A percentile compares a stretch with the other conserved stretches of the same genome.
Evolutionary conservation across 2,888 invertebrate species (phyloP).

Genomic region (Aporophyla nigra): DNA sequence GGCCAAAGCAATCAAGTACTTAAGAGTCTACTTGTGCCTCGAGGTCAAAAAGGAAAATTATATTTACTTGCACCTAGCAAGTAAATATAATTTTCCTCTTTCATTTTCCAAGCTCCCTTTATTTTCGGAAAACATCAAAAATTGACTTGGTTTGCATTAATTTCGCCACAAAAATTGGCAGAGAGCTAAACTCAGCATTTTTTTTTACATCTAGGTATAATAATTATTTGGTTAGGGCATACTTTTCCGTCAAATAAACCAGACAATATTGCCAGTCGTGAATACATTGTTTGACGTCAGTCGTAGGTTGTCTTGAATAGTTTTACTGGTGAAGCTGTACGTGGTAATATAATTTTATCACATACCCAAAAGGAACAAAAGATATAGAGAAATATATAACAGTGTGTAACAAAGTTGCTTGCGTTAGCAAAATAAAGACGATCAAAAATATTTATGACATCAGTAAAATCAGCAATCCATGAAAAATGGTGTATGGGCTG

Average conservation of each 20-base stretch:
- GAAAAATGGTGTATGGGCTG: conserved; percentile 40
- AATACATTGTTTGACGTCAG: neutral
- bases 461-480: conserved; percentile 51
- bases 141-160: neutral
- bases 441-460: conserved; percentile 42
- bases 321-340: neutral
- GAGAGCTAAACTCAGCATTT: neutral
- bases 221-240: neutral
- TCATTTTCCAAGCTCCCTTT: neutral
- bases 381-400: neutral
- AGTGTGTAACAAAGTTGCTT: neutral
- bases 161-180: neutral
- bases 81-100: neutral
- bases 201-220: neutral
- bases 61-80: neutral
- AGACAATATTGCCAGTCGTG: neutral
- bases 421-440: conserved; percentile 15
- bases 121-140: neutral
- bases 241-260: neutral
- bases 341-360: conserved; percentile 18
- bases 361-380: conserved; percentile 2
- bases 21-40: neutral
- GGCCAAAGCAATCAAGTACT: neutral
- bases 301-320: neutral
- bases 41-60: neutral